Evolutionary conservation across 2,113 vertebrate genomes (phyloP), one percentile per base, ranked within the genome.

Genomic region (Dermatemys mawii): DNA sequence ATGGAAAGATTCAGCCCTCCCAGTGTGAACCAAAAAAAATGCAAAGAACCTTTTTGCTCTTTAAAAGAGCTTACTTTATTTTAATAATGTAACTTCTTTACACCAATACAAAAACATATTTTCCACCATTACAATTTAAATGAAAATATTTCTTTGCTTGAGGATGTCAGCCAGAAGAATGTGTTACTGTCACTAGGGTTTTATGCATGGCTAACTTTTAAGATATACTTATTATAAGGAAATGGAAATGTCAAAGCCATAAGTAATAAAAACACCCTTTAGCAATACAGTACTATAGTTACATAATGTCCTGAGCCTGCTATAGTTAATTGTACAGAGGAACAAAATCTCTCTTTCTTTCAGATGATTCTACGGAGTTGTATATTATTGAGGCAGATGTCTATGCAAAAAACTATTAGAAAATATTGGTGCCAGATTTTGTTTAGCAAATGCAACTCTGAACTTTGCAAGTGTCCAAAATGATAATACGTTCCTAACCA

Each of bases 1-100:
- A 95, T 93, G 89, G 95, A 93, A 95, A 76, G 80, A 93, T 81
- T 86, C 53, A 95, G 53, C 55, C 29, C 75, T 95, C 51, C 51
- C 78, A 78, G 50, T 73, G 84, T 46, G 88, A 94, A 89, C 11
- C 67, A 67, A 91, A 90, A 93, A 85, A 86, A 38, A 38, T 60
- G 41, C 19, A 92, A 86, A 83, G 53, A 88, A 83, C 26, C 3
- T 89, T 90, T 96, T 78, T 95, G 27, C 32, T 44, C 87, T 93
- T 95, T 78, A 24, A 44, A 94, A 91, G 38, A 87, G 60, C 50
- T 91, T 90, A 63, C 84, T 83, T 63, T 38, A 49, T 60, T 51
- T 60, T 83, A 60, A 32, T 41, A 75, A 60, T 32, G 8, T 41
- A 83, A 63, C 11, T 63, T 86, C 60, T 83, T 70, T 76, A 11